Base-by-base conservation (phyloP, 1,140 invertebrate species). In the Telenomus remus region DNA sequence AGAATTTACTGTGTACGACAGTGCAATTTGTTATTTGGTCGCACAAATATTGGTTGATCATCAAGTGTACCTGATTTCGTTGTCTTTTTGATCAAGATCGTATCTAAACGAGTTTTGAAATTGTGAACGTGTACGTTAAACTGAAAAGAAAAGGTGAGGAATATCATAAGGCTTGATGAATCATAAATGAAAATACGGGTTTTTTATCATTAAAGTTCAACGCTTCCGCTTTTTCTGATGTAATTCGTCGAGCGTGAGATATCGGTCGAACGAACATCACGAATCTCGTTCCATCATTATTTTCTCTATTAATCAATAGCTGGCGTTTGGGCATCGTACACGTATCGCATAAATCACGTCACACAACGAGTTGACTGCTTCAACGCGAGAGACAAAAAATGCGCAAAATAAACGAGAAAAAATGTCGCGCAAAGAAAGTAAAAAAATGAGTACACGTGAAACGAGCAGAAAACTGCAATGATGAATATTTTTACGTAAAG, bases 321-420 rank as follows among this genome's bases (percentile, higher is more conserved):
- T 56, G 63, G 66, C 61, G 66, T 71, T 76, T 69, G 61, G 74
- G 63, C 74, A 77, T 77, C 75, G 69, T 56, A 66, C 69, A 73
- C 69, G 69, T 78, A 72, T 78, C 75, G 59, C 75, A 73, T 78
- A 78, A 78, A 78, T 77, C 69, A 78, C 75, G 69, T 78, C 75
- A 70, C 64, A 73, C 57, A 69, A 64, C 61, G 49, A 73, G 64
- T 59, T 57, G 59, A 63, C 75, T 77, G 75, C 53, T 77, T 59
- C 57, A 69, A 59, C 68, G 59, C 13, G 47, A 55, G 55, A 55
- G 37, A 70, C 49, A 77, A 68, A 77, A 72, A 72, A 65, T 48
- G 34, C 10, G 34, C 12, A 60, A 69, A 63, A 57, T 64, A 55
- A 64, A 64, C 13, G 53, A 39, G 50, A 73, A 69, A 54, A 54